Conservation (phyloP, 2,888 invertebrate species). For the Brachylomia viminalis region DNA sequence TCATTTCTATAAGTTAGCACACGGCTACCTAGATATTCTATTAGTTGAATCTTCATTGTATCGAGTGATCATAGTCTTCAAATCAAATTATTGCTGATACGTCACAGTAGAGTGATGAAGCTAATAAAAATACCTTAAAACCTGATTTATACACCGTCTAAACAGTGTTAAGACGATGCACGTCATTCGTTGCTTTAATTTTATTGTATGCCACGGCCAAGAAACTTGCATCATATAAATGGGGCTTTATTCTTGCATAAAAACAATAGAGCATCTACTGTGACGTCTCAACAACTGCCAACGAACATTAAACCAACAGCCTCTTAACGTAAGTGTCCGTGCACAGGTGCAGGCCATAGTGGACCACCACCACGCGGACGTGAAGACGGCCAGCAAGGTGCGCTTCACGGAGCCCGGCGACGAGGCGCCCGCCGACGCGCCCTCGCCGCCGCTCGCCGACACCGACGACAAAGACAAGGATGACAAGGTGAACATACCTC, state of each 20-base stretch:
- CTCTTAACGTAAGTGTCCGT: not conserved
- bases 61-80: conserved; percentile 25
- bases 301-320: not conserved
- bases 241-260: not conserved
- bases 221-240: not conserved
- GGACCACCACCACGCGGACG: conserved; percentile 96
- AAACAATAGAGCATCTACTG: conserved; percentile 18
- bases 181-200: not conserved
- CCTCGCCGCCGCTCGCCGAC: conserved; percentile 87
- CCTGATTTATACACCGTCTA: not conserved
- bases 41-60: conserved; percentile 21
- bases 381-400: conserved; percentile 95
- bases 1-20: conserved; percentile 10
- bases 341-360: conserved; percentile 97
- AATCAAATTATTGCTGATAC: conserved; percentile 22
- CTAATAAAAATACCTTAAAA: not conserved
- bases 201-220: not conserved
- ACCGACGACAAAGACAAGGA: conserved; percentile 87
- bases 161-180: not conserved
- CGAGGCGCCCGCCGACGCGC: conserved; percentile 85
- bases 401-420: conserved; percentile 95
- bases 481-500: conserved; percentile 86
- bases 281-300: conserved; percentile 24
- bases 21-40: conserved; percentile 22
- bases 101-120: not conserved